Evolutionary conservation across 1,140 invertebrate species (phyloP).

Genomic region (Neodiprion pinetum): DNA sequence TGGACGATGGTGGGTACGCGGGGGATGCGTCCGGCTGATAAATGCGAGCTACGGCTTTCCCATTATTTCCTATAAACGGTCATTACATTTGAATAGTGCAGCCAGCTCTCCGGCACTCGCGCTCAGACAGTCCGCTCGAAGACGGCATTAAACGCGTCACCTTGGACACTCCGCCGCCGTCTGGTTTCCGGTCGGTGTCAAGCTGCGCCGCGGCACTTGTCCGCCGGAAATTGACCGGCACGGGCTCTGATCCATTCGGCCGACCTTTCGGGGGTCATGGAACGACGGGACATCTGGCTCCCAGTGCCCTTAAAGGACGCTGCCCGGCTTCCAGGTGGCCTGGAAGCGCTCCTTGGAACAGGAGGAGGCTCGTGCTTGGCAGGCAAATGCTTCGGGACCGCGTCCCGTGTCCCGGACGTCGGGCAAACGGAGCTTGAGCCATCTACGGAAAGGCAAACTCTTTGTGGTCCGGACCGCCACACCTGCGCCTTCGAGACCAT

Average conservation of each 20-base stretch:
- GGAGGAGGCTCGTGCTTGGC: slow-evolving; percentile 2
- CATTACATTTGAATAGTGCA: slow-evolving; percentile 15
- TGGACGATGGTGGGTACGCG: slow-evolving; percentile 8
- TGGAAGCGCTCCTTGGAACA: background rate
- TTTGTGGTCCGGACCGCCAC: slow-evolving; percentile 44
- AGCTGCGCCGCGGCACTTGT: no score
- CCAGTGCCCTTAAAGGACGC: background rate
- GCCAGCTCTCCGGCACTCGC: background rate
- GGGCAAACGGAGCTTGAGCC: slow-evolving; percentile 34
- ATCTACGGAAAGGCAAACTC: slow-evolving; percentile 36
- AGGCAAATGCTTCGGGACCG: slow-evolving; percentile 10
- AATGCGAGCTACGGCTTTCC: slow-evolving; percentile 2
- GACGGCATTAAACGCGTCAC: no score
- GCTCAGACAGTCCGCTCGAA: background rate
- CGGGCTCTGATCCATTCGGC: no score
- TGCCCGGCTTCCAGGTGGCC: slow-evolving; percentile 2
- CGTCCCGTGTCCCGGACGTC: background rate
- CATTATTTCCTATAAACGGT: slow-evolving; percentile 17
- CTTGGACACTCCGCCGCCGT: background rate
- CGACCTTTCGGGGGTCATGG: background rate
- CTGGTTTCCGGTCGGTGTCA: no score
- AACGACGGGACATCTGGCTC: background rate
- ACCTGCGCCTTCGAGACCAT: slow-evolving; percentile 31
- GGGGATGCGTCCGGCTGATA: slow-evolving; percentile 13
- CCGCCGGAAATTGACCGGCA: no score